A percentile compares a stretch with the other conserved stretches of the same genome.
Conservation (phyloP, 2,113 vertebrate genomes). For the Hydropotes inermis region DNA sequence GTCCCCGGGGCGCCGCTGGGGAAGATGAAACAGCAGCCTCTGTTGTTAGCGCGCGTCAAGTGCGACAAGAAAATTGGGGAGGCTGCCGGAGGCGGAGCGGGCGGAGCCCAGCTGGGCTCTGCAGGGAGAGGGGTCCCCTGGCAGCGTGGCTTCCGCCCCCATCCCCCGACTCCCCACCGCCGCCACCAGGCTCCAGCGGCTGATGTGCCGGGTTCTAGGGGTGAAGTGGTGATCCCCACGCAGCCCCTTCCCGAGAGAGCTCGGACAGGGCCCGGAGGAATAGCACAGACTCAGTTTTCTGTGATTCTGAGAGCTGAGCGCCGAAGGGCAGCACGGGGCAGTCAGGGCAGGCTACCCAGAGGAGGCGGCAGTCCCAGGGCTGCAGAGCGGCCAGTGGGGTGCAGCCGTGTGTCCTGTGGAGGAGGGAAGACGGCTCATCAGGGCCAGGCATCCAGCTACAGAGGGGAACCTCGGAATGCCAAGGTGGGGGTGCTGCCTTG, state of each 20-base stretch:
- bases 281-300: not conserved
- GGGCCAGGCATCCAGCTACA: not conserved
- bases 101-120: constrained; percentile 35
- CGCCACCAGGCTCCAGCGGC: not conserved
- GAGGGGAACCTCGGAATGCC: not conserved
- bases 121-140: not conserved
- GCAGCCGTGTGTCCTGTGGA: not conserved
- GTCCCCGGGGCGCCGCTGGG: not conserved
- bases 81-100: constrained; percentile 36
- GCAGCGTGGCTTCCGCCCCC: not conserved
- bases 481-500: not conserved
- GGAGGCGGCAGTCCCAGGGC: not conserved
- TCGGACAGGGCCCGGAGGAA: not conserved
- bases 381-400: not conserved
- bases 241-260: not conserved
- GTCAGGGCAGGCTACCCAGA: not conserved
- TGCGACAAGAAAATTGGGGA: constrained; percentile 45
- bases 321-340: not conserved
- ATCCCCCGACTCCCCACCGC: not conserved
- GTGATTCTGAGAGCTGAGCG: not conserved
- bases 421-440: not conserved
- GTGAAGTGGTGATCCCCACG: not conserved
- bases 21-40: constrained; percentile 31
- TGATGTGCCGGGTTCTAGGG: not conserved
- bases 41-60: constrained; percentile 36